These are phyloP conservation scores for Eunapius fragilis DNA, from an alignment of 37 sponge, comb jelly and placozoan species.

Conservation along the genomic window DNA sequence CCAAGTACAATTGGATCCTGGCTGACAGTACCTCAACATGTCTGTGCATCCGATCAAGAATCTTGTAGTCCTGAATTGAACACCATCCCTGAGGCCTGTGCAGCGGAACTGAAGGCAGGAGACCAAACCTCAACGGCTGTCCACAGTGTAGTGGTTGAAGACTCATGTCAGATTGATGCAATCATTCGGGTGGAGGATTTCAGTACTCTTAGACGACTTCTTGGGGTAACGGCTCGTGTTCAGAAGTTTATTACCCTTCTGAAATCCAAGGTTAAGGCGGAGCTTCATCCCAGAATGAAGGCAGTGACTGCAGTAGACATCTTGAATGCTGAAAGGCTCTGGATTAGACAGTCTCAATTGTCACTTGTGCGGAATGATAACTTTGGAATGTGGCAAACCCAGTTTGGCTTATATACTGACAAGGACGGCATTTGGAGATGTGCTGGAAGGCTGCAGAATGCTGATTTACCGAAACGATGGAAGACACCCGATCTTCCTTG, in stretches of 20 bases:
- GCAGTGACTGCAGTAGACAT: not conserved
- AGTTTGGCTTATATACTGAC: slow-evolving; percentile 1
- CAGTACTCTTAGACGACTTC: slow-evolving; percentile 1
- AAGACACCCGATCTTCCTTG: slow-evolving; percentile 5
- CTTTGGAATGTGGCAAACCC: not conserved
- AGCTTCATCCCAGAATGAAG: not conserved
- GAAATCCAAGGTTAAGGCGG: not conserved
- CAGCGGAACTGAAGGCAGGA: not conserved
- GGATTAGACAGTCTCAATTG: slow-evolving; percentile 21
- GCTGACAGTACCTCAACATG: not conserved
- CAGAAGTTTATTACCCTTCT: not conserved
- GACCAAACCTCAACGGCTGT: not conserved
- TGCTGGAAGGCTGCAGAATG: slow-evolving; percentile 29
- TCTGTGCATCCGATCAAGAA: not conserved
- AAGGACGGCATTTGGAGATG: slow-evolving; percentile 22
- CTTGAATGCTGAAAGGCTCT: slow-evolving; percentile 5
- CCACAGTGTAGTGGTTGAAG: not conserved
- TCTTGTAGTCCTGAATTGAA: not conserved
- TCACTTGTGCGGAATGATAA: not conserved
- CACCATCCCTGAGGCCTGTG: not conserved
- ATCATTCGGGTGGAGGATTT: not conserved
- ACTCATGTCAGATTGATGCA: not conserved
- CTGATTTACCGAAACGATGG: slow-evolving; percentile 8
- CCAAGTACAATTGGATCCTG: not conserved
- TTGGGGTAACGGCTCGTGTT: slow-evolving; percentile 11